These are phyloP conservation scores for Vulpes vulpes DNA, from an alignment of 2,113 vertebrate genomes.

Conservation along the genomic window DNA sequence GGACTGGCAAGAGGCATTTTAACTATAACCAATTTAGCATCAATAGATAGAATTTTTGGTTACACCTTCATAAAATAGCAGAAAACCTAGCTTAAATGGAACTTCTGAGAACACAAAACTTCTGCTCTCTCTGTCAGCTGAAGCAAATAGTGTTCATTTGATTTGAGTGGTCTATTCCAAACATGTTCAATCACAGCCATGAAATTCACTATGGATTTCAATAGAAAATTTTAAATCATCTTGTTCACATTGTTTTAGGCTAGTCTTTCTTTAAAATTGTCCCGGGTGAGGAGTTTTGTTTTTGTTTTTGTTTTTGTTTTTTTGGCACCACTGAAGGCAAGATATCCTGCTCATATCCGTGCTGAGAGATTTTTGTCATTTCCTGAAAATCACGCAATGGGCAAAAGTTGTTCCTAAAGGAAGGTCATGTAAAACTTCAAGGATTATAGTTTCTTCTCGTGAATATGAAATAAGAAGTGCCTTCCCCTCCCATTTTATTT, in stretches of 20 bases:
- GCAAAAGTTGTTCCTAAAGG: constrained; percentile 73
- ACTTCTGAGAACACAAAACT: constrained; percentile 29
- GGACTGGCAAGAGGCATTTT: neutral
- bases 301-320: too few relatives aligned
- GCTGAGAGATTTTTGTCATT: constrained; percentile 40
- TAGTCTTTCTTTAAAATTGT: constrained; percentile 21
- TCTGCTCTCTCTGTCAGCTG: neutral
- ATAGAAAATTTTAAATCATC: constrained; percentile 16
- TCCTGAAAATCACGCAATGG: constrained; percentile 42
- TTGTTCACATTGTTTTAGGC: neutral
- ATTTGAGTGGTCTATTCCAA: constrained; percentile 41
- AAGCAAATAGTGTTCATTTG: constrained; percentile 48
- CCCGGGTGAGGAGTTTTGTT: neutral
- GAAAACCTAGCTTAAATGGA: neutral
- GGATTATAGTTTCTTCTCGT: constrained; percentile 76
- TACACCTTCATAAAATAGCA: neutral
- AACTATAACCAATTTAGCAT: neutral
- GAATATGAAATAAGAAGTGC: constrained; percentile 84
- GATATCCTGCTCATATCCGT: neutral
- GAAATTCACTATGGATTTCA: constrained; percentile 57
- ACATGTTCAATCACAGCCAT: neutral
- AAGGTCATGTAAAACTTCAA: constrained; percentile 86
- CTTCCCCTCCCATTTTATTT: constrained; percentile 87
- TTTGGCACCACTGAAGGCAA: neutral
- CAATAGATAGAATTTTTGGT: neutral